A percentile compares a stretch with the other conserved stretches of the same genome.
phyloP scores from a whole-genome alignment of 2,113 vertebrate genomes.

The Pithys albifrons region DNA sequence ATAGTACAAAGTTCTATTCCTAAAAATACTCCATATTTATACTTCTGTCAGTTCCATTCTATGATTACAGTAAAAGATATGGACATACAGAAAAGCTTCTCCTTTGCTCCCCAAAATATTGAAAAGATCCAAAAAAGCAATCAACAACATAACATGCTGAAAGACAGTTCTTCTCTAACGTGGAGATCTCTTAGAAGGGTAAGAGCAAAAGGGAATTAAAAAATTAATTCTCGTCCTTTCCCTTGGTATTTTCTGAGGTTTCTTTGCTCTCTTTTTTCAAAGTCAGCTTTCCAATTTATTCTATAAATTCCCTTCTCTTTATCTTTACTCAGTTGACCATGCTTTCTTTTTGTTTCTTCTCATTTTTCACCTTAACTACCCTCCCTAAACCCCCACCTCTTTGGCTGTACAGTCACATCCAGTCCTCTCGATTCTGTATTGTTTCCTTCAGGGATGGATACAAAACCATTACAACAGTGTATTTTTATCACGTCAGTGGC shows the following conservation, averaged over 20 bases:
- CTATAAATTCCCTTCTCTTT: not conserved
- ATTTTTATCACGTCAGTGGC: not conserved
- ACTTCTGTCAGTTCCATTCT: not conserved
- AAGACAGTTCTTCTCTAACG: not conserved
- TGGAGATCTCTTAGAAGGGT: not conserved
- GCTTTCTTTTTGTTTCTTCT: not conserved
- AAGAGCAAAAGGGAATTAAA: not conserved
- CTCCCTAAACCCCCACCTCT: not conserved
- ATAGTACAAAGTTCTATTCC: not conserved
- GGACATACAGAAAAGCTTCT: not conserved
- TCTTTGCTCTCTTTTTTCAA: not conserved
- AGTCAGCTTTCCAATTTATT: not conserved
- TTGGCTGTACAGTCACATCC: not conserved
- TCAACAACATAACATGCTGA: not conserved
- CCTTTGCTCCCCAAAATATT: not conserved
- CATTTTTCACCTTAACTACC: not conserved
- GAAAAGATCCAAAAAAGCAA: not conserved
- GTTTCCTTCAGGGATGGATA: not conserved
- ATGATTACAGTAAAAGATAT: not conserved
- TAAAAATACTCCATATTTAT: not conserved
- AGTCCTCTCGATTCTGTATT: not conserved
- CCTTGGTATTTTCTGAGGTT: not conserved
- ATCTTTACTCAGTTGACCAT: not conserved
- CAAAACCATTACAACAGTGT: not conserved
- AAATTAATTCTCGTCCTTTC: not conserved